Evolutionary conservation across 2,888 invertebrate genomes (phyloP).

Genomic region (Cepaea hortensis): DNA sequence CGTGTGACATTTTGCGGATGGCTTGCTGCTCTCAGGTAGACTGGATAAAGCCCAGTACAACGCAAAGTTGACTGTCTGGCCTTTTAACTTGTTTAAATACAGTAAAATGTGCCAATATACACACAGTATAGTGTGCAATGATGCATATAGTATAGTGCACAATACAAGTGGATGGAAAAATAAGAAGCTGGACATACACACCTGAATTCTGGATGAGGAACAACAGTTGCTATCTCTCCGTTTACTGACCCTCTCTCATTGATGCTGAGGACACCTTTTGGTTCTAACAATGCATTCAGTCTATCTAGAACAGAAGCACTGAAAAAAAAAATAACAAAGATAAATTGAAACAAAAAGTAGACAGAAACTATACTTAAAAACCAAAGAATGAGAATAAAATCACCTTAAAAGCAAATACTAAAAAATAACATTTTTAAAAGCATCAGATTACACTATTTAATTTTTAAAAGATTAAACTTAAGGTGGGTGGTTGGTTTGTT

Average conservation of each 20-base stretch:
- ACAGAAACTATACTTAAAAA: not conserved
- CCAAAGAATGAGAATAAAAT: not conserved
- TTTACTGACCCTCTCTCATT: slow-evolving; percentile 91
- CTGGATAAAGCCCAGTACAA: no score
- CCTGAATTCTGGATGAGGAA: slow-evolving; percentile 90
- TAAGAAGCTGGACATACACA: slow-evolving; percentile 53
- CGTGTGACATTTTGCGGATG: no score
- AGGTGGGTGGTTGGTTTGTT: no score
- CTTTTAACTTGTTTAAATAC: no score
- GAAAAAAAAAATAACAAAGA: slow-evolving; percentile 37
- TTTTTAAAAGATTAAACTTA: no score
- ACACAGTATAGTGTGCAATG: no score
- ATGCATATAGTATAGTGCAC: no score
- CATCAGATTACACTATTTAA: no score
- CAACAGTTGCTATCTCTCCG: slow-evolving; percentile 85
- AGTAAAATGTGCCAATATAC: no score
- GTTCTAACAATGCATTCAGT: slow-evolving; percentile 95
- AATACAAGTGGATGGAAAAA: no score
- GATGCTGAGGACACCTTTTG: slow-evolving; percentile 90
- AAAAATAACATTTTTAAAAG: not conserved
- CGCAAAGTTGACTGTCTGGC: no score
- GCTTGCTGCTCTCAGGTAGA: no score
- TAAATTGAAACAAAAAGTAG: not conserved
- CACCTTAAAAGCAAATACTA: not conserved
- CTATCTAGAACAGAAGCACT: slow-evolving; percentile 96